Base-by-base conservation (phyloP, 2,113 vertebrate genomes). In the Thalassoma bifasciatum region DNA sequence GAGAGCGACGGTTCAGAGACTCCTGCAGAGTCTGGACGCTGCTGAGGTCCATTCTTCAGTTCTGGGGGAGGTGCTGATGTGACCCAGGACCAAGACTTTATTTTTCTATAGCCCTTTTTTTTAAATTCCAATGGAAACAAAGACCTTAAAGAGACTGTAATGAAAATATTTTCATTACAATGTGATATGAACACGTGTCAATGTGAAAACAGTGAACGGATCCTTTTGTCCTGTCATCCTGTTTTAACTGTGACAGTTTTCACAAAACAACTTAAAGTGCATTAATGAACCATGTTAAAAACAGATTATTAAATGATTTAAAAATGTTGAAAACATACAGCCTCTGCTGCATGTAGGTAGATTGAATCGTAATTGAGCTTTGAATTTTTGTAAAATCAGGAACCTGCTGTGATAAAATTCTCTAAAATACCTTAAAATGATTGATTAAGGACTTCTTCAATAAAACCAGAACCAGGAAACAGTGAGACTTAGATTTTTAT, bases 31-130 rank as follows among this genome's bases (percentile, higher is more conserved):
- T 11, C 92, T 99, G 24, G 65, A 76, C 86, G 88, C 87, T 0
- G 80, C 86, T 1, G 95, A 95, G 6, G 74, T 93, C 14, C 95
- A 97, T 72, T 91, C 92, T n/a, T 95, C 95, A 0, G 53, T 95
- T 16, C 90, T 98, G 49, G 86, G 92, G 42, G 87, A 93, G 12
- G 81, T 94, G 5, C 65, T 89, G 44, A 22, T 8, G 2, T 38
- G 51, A 72, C 2, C 46, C 46, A 4, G 46, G 46, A 49, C 0
- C 3, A 19, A 7, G 19, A 49, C 5, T 9, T n/a, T 8, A 9
- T 4, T 16, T 46, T 2, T 19, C 19, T 46, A 5, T 14, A 16
- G 16, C 42, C 5, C 2, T 16, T 46, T 16, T 19, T 19, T 7
- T 4, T 16, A n/a, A n/a, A 46, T 46, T 46, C 44, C 44, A 46